phyloP scores from a whole-genome alignment of 2,888 invertebrate genomes.

The Halictus quadricinctus region DNA sequence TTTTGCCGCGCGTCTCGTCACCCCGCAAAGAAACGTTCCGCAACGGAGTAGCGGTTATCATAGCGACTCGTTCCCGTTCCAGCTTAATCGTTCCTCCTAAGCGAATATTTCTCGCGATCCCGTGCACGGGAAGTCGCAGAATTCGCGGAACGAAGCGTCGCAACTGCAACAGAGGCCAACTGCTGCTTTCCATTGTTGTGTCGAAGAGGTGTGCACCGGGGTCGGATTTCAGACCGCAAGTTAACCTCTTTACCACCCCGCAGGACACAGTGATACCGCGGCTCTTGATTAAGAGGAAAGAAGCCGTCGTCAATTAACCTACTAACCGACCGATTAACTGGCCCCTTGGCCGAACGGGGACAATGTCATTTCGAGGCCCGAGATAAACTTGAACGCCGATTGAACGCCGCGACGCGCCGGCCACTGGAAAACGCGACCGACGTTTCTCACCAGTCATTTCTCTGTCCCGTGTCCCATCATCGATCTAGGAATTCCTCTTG shows the following conservation, averaged over 20 bases:
- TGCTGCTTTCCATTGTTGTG: conserved; percentile 41
- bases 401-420: not conserved
- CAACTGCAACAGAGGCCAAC: not conserved
- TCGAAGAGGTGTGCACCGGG: conserved; percentile 4
- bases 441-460: not conserved
- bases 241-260: conserved; percentile 41
- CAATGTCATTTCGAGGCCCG: conserved; percentile 19
- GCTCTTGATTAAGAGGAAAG: conserved; percentile 40
- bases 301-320: conserved; percentile 45
- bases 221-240: conserved; percentile 46
- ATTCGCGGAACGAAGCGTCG: not conserved
- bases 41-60: conserved; percentile 68
- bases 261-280: conserved; percentile 13
- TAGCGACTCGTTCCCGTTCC: conserved; percentile 63
- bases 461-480: not conserved
- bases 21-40: conserved; percentile 63
- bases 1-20: conserved; percentile 24
- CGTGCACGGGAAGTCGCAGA: not conserved
- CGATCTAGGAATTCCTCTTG: conserved; percentile 10
- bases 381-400: conserved; percentile 15
- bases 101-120: not conserved
- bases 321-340: conserved; percentile 47
- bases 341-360: conserved; percentile 36
- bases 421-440: not conserved
- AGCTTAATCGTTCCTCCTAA: conserved; percentile 11